Conservation (phyloP, 1,140 invertebrate species). For the Neoseiulus cucumeris region DNA sequence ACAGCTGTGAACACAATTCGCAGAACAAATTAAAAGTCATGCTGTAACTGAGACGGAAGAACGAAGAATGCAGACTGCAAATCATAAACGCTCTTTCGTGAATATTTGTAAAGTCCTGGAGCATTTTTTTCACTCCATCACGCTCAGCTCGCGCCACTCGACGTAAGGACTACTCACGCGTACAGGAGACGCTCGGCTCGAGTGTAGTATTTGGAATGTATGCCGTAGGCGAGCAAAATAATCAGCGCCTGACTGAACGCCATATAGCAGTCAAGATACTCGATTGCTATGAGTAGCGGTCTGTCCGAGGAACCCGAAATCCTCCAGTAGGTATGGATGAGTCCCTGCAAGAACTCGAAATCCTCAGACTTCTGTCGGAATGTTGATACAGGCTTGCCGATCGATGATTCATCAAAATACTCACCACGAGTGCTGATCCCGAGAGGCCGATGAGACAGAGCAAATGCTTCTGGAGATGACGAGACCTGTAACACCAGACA, state of each 20-base stretch:
- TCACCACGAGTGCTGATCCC: not conserved
- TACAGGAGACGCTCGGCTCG: not conserved
- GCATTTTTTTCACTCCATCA: too few species aligned
- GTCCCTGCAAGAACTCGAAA: not conserved
- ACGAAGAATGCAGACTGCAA: too few species aligned
- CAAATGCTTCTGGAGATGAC: not conserved
- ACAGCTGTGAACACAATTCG: too few species aligned
- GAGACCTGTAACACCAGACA: not conserved
- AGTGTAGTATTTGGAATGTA: not conserved
- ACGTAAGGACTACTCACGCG: constrained; percentile 7
- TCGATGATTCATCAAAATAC: not conserved
- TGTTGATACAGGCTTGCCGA: too few species aligned
- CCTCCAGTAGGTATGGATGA: not conserved
- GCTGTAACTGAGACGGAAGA: too few species aligned
- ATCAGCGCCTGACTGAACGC: not conserved
- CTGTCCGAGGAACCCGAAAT: not conserved
- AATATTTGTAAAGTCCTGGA: too few species aligned
- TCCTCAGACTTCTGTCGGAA: too few species aligned
- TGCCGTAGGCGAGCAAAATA: constrained; percentile 2
- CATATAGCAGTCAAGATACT: not conserved
- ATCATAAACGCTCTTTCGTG: too few species aligned
- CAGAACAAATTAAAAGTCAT: too few species aligned
- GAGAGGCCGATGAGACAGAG: not conserved
- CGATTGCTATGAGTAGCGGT: not conserved
- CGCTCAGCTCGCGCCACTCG: too few species aligned